Base-by-base conservation (phyloP, 2,113 vertebrate species). In the Phalacrocorax brasilianus region DNA sequence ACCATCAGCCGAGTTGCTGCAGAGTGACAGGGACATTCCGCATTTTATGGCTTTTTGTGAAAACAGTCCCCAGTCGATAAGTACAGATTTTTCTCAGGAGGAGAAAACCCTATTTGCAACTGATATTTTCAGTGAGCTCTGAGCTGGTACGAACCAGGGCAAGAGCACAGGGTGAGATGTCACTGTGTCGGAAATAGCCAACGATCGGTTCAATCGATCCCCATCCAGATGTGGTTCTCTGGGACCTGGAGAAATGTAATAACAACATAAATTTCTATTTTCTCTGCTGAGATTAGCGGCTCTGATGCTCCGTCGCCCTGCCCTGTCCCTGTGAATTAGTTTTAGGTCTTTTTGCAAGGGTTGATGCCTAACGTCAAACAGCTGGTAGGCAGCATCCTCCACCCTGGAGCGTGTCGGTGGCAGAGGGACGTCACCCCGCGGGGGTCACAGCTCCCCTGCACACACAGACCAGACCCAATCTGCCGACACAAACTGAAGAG, bases 31-130 rank as follows among this genome's bases (percentile, higher is more conserved):
- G 52, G 61, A 55, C 59, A 27, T 74, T 28, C 68, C 74, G 88
- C 27, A 38, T 42, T 40, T 92, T 9, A 24, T 20, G 47, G 56
- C 77, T 78, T 8, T 21, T 61, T 70, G 70, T 72, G 81, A 23
- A 59, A 95, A 35, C 75, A 88, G 47, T 12, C 42, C 55, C 75
- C n/a, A n/a, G 59, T 75, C 56, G 28, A 65, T 61, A 63, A 86
- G 52, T 24, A 35, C 40, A 14, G 28, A 6, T 63, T 86, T 95
- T 95, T 89, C 92, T 81, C 61, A 56, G 75, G 75, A 91, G 71
- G 59, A 58, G 7, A 44, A 71, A 74, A 50, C 61, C 42, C 22
- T 17, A 8, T 91, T 93, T 88, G 61, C 30, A 61, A 12, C 11
- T 26, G 84, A 53, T 78, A 79, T 93, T 95, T 89, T 26, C 40